Conservation (phyloP, 1,140 invertebrate genomes). For the Alviniconcha marisindica region DNA sequence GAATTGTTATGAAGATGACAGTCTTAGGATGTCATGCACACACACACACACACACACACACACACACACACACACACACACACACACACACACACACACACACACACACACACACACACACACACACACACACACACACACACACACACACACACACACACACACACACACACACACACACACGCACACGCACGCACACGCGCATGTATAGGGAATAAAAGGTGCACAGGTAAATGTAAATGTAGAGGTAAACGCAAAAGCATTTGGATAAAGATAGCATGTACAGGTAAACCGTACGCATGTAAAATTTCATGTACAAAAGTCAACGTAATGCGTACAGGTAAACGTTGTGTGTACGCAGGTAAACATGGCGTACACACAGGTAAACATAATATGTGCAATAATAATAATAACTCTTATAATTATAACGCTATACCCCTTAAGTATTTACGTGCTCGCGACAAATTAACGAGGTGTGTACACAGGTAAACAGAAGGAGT, state of each 20-base stretch:
- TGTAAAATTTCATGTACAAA: not conserved
- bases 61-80: not conserved
- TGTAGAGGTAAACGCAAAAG: not conserved
- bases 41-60: not conserved
- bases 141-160: slow-evolving; percentile 29
- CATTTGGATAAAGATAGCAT: not conserved
- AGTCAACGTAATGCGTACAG: too few relatives aligned
- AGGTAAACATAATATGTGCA: too few relatives aligned
- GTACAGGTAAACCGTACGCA: not conserved
- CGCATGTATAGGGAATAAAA: not conserved
- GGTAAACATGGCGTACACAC: too few relatives aligned
- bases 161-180: slow-evolving; percentile 16
- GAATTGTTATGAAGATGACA: too few relatives aligned
- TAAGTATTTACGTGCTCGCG: too few relatives aligned
- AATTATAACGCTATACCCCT: too few relatives aligned
- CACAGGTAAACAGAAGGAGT: too few relatives aligned
- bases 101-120: slow-evolving; percentile 10
- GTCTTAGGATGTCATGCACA: too few relatives aligned
- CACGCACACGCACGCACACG: slow-evolving; percentile 4
- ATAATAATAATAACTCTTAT: too few relatives aligned
- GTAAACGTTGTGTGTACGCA: too few relatives aligned
- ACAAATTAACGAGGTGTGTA: too few relatives aligned
- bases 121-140: slow-evolving; percentile 14
- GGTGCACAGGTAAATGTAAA: not conserved
- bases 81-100: not conserved